These are phyloP conservation scores for Austrofundulus limnaeus DNA, from an alignment of 2,113 vertebrate genomes.

Conservation along the genomic window DNA sequence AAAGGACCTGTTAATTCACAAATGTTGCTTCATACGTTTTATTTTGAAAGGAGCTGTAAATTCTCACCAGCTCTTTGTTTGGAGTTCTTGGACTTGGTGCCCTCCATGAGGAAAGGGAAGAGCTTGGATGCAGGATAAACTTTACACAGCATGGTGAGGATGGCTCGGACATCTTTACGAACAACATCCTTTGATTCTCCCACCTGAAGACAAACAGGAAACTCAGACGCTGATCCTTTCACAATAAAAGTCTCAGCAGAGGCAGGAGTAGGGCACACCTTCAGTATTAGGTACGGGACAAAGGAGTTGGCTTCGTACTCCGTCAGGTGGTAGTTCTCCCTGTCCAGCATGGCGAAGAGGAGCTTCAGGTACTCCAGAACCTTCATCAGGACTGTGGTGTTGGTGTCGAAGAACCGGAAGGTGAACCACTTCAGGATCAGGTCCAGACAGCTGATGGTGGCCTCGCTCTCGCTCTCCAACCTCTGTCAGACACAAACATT, in stretches of 20 bases:
- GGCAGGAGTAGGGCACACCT: constrained; percentile 77
- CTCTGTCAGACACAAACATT: constrained; percentile 74
- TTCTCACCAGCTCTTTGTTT: constrained; percentile 92
- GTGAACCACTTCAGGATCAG: constrained; percentile 97
- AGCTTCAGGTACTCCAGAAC: constrained; percentile 94
- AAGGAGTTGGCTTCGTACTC: constrained; percentile 96
- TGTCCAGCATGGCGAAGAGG: constrained; percentile 87
- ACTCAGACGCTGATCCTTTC: not conserved
- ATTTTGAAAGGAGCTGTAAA: no score
- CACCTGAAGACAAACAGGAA: constrained; percentile 77
- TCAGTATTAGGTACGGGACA: constrained; percentile 93
- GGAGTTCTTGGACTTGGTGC: constrained; percentile 97
- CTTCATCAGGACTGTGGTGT: constrained; percentile 97
- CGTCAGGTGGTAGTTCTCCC: constrained; percentile 91
- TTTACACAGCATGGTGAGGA: constrained; percentile 91
- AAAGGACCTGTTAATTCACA: no score
- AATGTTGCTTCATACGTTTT: no score
- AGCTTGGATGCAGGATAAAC: constrained; percentile 96
- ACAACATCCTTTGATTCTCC: constrained; percentile 96
- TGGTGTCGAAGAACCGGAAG: constrained; percentile 96
- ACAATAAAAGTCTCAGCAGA: not conserved
- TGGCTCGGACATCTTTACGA: constrained; percentile 93
- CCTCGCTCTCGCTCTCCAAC: constrained; percentile 91
- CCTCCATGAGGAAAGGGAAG: constrained; percentile 97
- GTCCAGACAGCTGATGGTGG: constrained; percentile 92